Conservation (phyloP, 2,113 vertebrate genomes). For the Dermatemys mawii region DNA sequence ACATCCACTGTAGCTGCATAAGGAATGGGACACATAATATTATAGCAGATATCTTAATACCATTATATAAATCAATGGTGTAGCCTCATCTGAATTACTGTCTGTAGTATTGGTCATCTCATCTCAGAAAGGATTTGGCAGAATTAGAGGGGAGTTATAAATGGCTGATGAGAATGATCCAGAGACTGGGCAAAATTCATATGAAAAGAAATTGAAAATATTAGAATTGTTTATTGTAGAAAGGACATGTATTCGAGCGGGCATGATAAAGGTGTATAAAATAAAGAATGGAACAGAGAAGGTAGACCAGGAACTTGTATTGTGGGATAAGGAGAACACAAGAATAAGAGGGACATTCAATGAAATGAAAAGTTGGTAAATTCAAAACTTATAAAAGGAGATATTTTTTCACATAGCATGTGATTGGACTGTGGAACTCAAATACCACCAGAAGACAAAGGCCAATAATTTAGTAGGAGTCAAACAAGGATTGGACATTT, state of each 20-base stretch:
- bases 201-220: neutral
- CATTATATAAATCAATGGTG: neutral
- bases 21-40: neutral
- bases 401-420: neutral
- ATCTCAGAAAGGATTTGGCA: neutral
- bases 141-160: neutral
- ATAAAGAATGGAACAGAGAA: neutral
- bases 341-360: neutral
- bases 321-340: neutral
- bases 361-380: neutral
- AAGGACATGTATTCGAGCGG: neutral
- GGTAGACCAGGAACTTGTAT: neutral
- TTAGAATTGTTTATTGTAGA: neutral
- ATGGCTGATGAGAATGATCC: neutral
- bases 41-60: neutral
- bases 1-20: neutral
- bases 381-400: rapidly evolving
- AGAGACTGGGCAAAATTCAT: neutral
- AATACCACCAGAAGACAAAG: neutral
- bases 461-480: neutral
- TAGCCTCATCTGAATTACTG: neutral
- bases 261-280: neutral
- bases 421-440: neutral
- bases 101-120: neutral
- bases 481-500: neutral